Evolutionary conservation across 2,888 invertebrate genomes (phyloP).

Genomic region (Nezara viridula): DNA sequence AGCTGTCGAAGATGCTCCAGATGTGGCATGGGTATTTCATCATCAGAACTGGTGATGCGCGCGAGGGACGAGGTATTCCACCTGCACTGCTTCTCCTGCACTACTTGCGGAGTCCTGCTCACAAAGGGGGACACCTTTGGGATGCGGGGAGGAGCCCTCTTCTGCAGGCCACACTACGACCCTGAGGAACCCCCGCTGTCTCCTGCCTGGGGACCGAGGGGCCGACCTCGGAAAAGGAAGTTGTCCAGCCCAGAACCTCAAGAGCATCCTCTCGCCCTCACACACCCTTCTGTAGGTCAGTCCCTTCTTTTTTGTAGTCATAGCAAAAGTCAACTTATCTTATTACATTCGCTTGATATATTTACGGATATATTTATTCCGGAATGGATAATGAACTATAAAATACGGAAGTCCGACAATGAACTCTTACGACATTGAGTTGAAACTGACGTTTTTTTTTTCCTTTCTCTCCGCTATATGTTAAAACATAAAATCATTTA

Average conservation of each 20-base stretch:
- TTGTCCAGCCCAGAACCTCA: constrained; percentile 67
- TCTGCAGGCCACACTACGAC: constrained; percentile 79
- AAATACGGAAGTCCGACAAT: no score
- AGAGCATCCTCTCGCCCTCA: constrained; percentile 60
- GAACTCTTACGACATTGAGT: no score
- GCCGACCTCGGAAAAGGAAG: constrained; percentile 85
- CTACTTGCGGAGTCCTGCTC: constrained; percentile 84
- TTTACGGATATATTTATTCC: no score
- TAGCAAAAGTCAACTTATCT: not conserved
- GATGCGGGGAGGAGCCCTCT: constrained; percentile 79
- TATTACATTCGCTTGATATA: not conserved
- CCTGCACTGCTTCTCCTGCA: constrained; percentile 90
- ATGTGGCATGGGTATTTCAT: constrained; percentile 86
- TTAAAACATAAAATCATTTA: no score
- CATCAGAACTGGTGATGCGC: constrained; percentile 92
- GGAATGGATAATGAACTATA: no score
- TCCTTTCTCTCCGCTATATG: no score
- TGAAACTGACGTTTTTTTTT: no score
- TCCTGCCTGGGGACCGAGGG: constrained; percentile 77
- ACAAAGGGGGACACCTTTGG: constrained; percentile 94
- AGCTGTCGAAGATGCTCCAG: constrained; percentile 88
- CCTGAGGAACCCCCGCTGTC: constrained; percentile 69
- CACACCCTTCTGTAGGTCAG: constrained; percentile 63
- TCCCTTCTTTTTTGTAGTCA: constrained; percentile 4
- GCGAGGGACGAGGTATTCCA: constrained; percentile 91